A percentile compares a stretch with the other conserved stretches of the same genome.
phyloP scores from a whole-genome alignment of 2,888 invertebrate species.

The Trachelus troglodyta region DNA sequence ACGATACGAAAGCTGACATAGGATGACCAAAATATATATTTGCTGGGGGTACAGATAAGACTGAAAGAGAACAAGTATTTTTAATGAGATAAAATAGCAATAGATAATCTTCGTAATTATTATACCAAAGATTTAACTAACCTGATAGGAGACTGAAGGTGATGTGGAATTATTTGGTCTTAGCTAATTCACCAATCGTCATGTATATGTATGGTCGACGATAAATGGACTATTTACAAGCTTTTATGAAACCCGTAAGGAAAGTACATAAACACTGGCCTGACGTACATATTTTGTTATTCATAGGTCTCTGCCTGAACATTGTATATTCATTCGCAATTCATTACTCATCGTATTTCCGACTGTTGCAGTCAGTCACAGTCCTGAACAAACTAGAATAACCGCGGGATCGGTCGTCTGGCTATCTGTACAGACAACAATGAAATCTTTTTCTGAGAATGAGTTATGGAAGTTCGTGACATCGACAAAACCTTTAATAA shows the following conservation, averaged over 20 bases:
- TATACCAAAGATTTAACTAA: not conserved
- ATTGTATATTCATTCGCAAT: constrained; percentile 37
- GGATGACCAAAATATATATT: not conserved
- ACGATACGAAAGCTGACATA: not conserved
- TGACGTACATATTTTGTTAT: not conserved
- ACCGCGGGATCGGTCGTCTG: not conserved
- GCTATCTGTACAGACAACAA: not conserved
- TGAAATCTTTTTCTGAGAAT: not conserved
- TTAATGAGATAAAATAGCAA: not conserved
- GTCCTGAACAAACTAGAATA: constrained; percentile 36
- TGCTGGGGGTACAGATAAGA: not conserved
- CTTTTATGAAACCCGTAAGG: not conserved
- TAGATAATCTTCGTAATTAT: not conserved
- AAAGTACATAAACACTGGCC: not conserved
- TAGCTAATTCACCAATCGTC: not conserved
- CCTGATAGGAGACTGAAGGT: not conserved
- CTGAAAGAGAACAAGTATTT: not conserved
- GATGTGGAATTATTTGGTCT: not conserved
- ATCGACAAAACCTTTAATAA: not conserved
- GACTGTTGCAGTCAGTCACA: constrained; percentile 12
- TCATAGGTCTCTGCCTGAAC: constrained; percentile 12
- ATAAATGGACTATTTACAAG: not conserved
- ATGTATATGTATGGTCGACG: not conserved
- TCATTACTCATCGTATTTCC: constrained; percentile 24
- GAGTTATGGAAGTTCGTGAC: not conserved